Percentiles rank a stretch among this genome's conserved stretches.
Conservation (phyloP, 2,113 vertebrate species). For the Silurus glanis region DNA sequence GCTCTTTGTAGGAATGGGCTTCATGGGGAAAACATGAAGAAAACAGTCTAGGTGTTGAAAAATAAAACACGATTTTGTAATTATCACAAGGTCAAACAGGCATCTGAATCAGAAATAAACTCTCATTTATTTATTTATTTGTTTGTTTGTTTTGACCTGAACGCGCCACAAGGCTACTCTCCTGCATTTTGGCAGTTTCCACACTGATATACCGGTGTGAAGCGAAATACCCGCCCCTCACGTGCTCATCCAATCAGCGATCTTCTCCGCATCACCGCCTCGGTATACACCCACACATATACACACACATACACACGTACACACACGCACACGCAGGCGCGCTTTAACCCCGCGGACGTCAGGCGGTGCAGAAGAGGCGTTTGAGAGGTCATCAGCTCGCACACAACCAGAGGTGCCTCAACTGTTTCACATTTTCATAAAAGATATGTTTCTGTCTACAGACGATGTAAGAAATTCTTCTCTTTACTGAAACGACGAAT, state of each 20-base stretch:
- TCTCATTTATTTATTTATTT: too few species aligned
- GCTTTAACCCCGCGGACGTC: background rate
- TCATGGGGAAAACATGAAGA: background rate
- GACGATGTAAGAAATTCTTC: background rate
- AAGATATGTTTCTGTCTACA: slow-evolving; percentile 19
- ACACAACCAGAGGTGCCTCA: background rate
- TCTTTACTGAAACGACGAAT: background rate
- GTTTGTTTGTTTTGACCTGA: too few species aligned
- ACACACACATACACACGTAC: background rate
- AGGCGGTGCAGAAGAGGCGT: background rate
- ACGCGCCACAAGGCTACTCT: background rate
- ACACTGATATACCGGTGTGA: background rate
- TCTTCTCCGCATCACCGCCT: background rate
- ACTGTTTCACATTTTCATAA: background rate
- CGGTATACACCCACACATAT: background rate
- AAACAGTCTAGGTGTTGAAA: background rate
- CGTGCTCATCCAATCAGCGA: slow-evolving; percentile 42
- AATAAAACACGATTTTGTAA: background rate
- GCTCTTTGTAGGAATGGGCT: background rate
- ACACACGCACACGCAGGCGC: background rate
- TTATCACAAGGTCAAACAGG: background rate
- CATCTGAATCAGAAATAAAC: background rate
- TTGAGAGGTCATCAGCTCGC: slow-evolving; percentile 51
- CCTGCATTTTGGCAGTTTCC: too few species aligned
- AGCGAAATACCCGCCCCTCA: slow-evolving; percentile 16